These are phyloP conservation scores for Mastigias papua DNA, from an alignment of 30 jellyfish, hydroid and myxozoan genomes.

Conservation along the genomic window DNA sequence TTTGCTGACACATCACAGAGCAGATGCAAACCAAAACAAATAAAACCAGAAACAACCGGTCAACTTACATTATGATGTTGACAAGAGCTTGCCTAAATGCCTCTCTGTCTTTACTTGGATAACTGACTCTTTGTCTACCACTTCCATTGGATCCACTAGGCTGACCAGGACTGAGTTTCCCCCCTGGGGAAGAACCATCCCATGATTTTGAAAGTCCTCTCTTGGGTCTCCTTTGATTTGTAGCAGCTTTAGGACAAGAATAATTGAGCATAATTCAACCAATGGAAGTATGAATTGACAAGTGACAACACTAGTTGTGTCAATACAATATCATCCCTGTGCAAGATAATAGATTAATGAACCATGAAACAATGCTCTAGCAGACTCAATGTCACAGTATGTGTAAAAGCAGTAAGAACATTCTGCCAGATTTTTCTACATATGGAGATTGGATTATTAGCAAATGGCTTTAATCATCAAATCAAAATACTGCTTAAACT, in stretches of 20 bases:
- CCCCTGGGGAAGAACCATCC: conserved; percentile 49
- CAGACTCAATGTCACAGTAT: too few relatives aligned
- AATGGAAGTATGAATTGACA: neutral
- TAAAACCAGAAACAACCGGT: neutral
- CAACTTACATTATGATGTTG: conserved; percentile 85
- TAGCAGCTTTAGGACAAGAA: conserved; percentile 4
- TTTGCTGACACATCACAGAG: too few relatives aligned
- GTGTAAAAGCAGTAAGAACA: too few relatives aligned
- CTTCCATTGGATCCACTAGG: conserved; percentile 40
- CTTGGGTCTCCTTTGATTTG: conserved; percentile 51
- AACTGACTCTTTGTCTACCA: conserved; percentile 71
- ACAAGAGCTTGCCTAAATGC: conserved; percentile 95
- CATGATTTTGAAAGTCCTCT: conserved; percentile 46
- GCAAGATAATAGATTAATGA: too few relatives aligned
- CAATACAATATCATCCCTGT: too few relatives aligned
- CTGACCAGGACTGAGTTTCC: conserved; percentile 47
- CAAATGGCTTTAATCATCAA: too few relatives aligned
- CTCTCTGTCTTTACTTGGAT: conserved; percentile 89
- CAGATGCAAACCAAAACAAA: neutral
- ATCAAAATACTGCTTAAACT: too few relatives aligned
- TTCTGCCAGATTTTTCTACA: too few relatives aligned
- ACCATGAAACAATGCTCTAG: too few relatives aligned
- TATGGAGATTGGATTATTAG: too few relatives aligned
- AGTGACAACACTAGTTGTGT: too few relatives aligned
- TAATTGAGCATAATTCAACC: neutral